A percentile compares a stretch with the other conserved stretches of the same genome.
These are phyloP conservation scores for Triplophysa bombifrons DNA, from an alignment of 2,797 vertebrate species.

Conservation along the genomic window DNA sequence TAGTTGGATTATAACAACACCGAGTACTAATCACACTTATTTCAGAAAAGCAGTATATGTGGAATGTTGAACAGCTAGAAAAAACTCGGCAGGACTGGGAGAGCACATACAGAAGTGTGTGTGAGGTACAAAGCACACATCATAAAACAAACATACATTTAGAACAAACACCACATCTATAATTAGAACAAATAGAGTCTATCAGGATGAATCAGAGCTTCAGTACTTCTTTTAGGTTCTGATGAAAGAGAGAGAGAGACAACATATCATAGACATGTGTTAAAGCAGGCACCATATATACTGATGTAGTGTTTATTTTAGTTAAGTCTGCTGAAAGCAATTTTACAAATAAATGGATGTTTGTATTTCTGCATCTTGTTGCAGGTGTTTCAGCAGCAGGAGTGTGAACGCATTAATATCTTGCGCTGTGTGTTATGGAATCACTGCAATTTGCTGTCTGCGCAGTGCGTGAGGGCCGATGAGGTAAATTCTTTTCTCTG, in stretches of 20 bases:
- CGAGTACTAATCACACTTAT: background rate
- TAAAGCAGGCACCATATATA: background rate
- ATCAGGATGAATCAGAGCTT: background rate
- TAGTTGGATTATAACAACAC: background rate
- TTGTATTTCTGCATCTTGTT: slow-evolving; percentile 9
- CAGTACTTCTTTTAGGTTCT: background rate
- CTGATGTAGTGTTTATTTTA: background rate
- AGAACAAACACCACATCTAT: background rate
- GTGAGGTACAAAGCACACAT: slow-evolving; percentile 77
- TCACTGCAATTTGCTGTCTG: slow-evolving; percentile 92
- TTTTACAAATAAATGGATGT: background rate
- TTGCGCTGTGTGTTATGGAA: slow-evolving; percentile 90
- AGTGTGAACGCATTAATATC: slow-evolving; percentile 86
- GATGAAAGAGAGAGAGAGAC: background rate
- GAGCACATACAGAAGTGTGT: slow-evolving; percentile 85
- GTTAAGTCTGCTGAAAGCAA: background rate
- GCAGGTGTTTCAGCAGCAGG: slow-evolving; percentile 92
- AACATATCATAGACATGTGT: slow-evolving; percentile 7
- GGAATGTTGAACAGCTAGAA: slow-evolving; percentile 85
- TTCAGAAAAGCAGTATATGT: slow-evolving; percentile 83
- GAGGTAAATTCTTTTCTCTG: slow-evolving; percentile 76
- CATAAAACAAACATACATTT: slow-evolving; percentile 9
- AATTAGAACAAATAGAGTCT: background rate
- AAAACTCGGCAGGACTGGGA: slow-evolving; percentile 87
- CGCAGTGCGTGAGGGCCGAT: slow-evolving; percentile 89